These are phyloP conservation scores for Hypotaenidia okinawae DNA, from an alignment of 2,797 vertebrate species.

Conservation along the genomic window DNA sequence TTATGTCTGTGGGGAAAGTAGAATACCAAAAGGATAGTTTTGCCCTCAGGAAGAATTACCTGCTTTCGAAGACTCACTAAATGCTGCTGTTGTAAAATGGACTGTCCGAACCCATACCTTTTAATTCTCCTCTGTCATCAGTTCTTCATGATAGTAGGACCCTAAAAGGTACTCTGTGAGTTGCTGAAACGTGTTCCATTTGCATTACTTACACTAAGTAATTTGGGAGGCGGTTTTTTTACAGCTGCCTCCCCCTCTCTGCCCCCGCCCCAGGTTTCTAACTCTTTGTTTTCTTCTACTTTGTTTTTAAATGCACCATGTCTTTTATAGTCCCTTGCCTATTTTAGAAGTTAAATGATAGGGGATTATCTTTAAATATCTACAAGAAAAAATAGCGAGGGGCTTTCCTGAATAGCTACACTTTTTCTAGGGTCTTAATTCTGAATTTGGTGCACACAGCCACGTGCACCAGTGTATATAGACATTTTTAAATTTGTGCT, in stretches of 20 bases:
- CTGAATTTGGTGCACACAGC: not conserved
- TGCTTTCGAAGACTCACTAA: not conserved
- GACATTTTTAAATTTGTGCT: slow-evolving; percentile 59
- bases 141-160: not conserved
- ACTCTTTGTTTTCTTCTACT: slow-evolving; percentile 14
- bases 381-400: not conserved
- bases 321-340: slow-evolving; percentile 52
- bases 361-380: slow-evolving; percentile 36
- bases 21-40: not conserved
- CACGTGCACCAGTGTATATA: slow-evolving; percentile 5
- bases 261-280: slow-evolving; percentile 33
- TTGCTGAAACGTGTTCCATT: not conserved
- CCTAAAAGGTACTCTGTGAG: not conserved
- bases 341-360: slow-evolving; percentile 25
- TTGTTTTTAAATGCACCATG: slow-evolving; percentile 30
- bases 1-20: not conserved
- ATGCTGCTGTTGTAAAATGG: slow-evolving; percentile 8
- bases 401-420: slow-evolving; percentile 21
- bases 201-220: not conserved
- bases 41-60: not conserved
- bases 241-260: not conserved
- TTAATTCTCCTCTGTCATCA: not conserved
- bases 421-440: slow-evolving; percentile 57
- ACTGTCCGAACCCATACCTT: not conserved
- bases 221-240: not conserved